phyloP scores from a whole-genome alignment of 2,888 invertebrate genomes.

The Phania funesta region DNA sequence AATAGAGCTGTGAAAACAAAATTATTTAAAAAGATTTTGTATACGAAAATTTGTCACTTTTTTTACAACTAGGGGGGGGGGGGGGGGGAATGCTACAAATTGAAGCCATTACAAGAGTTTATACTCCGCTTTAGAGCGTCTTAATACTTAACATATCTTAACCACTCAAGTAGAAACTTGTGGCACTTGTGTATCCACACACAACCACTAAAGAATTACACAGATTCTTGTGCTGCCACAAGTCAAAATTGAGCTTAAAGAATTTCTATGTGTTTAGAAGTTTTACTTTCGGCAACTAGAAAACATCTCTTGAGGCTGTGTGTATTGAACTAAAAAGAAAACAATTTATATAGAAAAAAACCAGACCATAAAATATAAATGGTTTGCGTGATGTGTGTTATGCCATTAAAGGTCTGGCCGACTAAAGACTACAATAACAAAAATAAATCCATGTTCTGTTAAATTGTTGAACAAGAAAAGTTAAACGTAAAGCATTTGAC shows the following conservation, averaged over 20 bases:
- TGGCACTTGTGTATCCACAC: neutral
- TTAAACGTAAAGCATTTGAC: conserved; percentile 54
- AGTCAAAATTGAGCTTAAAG: neutral
- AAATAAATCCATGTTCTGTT: conserved; percentile 47
- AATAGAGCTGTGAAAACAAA: no score
- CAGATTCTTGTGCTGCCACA: neutral
- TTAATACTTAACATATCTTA: conserved; percentile 1
- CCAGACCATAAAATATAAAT: conserved; percentile 44
- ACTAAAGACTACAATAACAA: conserved; percentile 12
- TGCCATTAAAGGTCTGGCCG: conserved; percentile 36
- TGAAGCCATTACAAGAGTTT: neutral
- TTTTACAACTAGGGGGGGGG: neutral
- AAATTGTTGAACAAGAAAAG: conserved; percentile 58
- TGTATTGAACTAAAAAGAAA: neutral
- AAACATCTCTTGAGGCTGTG: no score
- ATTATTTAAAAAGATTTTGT: no score
- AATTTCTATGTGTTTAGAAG: neutral
- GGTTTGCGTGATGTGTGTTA: conserved; percentile 28
- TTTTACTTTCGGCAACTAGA: no score
- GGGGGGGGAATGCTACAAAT: neutral
- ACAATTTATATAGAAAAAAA: conserved; percentile 18
- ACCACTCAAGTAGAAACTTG: conserved; percentile 8
- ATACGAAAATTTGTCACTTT: neutral
- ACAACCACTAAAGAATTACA: neutral
- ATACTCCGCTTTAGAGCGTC: neutral